Conservation (phyloP, 2,113 vertebrate species). For the Anas platyrhynchos region DNA sequence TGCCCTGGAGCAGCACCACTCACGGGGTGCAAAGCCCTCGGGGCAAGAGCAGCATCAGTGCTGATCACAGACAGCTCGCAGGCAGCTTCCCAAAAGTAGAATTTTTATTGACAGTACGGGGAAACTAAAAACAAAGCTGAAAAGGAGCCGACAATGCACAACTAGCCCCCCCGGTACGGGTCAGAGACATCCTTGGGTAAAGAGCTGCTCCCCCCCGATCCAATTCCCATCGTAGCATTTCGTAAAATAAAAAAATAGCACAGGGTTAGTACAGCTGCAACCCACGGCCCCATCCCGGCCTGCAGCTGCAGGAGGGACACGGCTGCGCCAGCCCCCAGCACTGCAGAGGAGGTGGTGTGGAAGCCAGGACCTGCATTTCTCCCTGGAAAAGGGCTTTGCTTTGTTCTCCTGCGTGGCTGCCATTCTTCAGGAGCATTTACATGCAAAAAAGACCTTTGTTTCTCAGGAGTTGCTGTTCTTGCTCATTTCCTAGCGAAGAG, state of each 20-base stretch:
- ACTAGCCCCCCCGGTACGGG: rapidly evolving
- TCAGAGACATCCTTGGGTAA: background rate
- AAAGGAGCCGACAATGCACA: background rate
- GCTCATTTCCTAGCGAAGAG: constrained; percentile 28
- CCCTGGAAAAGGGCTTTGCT: constrained; percentile 31
- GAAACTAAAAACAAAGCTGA: constrained; percentile 33
- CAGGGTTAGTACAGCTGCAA: background rate
- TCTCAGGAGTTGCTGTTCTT: constrained; percentile 10
- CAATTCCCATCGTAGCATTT: background rate
- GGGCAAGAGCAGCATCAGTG: rapidly evolving
- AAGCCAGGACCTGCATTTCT: background rate
- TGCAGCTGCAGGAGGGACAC: background rate
- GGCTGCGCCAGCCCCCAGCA: background rate
- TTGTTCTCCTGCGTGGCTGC: background rate
- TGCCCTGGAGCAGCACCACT: background rate
- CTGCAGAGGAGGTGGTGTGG: background rate
- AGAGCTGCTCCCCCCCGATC: background rate
- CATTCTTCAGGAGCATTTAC: constrained; percentile 61
- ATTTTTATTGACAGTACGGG: constrained; percentile 53
- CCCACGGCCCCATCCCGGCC: rapidly evolving
- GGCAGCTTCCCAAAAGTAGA: constrained; percentile 55
- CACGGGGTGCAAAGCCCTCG: background rate
- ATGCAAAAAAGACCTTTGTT: constrained; percentile 62
- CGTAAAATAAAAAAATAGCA: background rate
- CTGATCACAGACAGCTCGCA: rapidly evolving